A percentile compares a stretch with the other conserved stretches of the same genome.
These are phyloP conservation scores for Allobates femoralis DNA, from an alignment of 2,797 vertebrate species.

Conservation along the genomic window DNA sequence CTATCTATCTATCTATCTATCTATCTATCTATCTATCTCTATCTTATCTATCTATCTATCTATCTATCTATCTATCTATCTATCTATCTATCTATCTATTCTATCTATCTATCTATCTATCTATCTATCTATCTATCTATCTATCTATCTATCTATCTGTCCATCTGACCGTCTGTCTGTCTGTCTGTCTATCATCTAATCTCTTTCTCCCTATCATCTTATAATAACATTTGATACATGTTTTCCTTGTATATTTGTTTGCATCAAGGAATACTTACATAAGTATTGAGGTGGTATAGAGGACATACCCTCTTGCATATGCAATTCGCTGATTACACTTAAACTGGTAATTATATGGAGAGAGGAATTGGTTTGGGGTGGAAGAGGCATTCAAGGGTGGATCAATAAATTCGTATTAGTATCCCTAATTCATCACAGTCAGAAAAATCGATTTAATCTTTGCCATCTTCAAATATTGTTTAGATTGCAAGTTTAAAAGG, in stretches of 20 bases:
- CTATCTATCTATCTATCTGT: no score
- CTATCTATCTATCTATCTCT: slow-evolving; percentile 7
- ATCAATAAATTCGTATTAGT: slow-evolving; percentile 93
- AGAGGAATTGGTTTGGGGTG: slow-evolving; percentile 73
- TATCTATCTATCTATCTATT: no score
- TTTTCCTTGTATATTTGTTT: no score
- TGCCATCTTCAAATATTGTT: slow-evolving; percentile 85
- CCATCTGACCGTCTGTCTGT: no score
- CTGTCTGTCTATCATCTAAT: background rate
- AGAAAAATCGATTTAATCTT: slow-evolving; percentile 84
- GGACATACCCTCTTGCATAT: slow-evolving; percentile 71
- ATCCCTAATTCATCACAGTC: slow-evolving; percentile 91
- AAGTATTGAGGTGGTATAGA: background rate
- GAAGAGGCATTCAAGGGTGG: slow-evolving; percentile 78
- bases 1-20: slow-evolving; percentile 22
- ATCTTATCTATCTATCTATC: background rate
- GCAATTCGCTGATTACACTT: slow-evolving; percentile 77
- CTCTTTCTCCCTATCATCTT: no score
- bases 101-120: background rate
- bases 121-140: no score
- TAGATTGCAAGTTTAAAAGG: slow-evolving; percentile 74
- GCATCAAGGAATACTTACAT: no score
- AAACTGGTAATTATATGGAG: slow-evolving; percentile 79
- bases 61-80: background rate
- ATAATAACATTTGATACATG: no score